Conservation (phyloP, 2,797 vertebrate species). For the Channallabes apus region DNA sequence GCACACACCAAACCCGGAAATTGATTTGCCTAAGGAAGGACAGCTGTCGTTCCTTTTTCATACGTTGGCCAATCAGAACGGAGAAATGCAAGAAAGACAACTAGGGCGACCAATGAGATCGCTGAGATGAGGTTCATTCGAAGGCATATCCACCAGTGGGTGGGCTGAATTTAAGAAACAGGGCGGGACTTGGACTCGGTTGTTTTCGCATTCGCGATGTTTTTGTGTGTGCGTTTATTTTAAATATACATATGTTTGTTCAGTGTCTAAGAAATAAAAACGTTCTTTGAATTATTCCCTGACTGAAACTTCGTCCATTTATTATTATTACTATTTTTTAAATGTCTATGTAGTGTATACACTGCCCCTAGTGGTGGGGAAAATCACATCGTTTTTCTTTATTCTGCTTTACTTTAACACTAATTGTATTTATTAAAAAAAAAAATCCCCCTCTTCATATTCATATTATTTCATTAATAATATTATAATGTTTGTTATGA, state of each 20-base stretch:
- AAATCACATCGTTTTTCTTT: not conserved
- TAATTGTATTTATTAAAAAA: not conserved
- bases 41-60: not conserved
- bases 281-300: too few species aligned
- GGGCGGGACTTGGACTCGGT: not conserved
- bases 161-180: not conserved
- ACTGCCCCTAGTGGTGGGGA: not conserved
- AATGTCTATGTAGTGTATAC: too few species aligned
- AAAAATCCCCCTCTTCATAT: not conserved
- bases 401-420: not conserved
- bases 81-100: not conserved
- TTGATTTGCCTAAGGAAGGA: not conserved
- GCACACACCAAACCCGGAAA: slow-evolving; percentile 22
- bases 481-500: not conserved
- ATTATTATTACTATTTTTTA: not conserved
- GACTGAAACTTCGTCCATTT: too few species aligned
- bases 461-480: not conserved
- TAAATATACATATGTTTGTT: not conserved
- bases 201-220: not conserved
- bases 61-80: not conserved
- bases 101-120: not conserved
- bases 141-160: not conserved
- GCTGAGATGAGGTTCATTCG: not conserved
- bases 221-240: not conserved
- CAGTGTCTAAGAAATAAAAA: too few species aligned